Evolutionary conservation across 64 coral and sea anemone species (phyloP).

Genomic region (Montipora foliosa): DNA sequence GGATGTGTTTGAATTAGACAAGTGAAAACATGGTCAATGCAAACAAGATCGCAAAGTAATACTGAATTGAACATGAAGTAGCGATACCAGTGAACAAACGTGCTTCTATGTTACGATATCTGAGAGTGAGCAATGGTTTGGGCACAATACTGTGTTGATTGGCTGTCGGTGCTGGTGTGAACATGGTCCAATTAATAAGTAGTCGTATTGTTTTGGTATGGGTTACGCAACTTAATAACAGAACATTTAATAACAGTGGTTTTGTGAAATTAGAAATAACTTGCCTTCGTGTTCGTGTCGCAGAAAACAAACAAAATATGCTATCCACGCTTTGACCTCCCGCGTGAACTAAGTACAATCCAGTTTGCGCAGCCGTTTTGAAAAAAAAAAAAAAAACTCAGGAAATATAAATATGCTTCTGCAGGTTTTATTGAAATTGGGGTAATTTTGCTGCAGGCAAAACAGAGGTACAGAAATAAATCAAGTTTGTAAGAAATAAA

Average conservation of each 20-base stretch:
- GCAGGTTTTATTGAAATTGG: not conserved
- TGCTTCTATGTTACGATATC: not conserved
- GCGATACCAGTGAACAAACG: not conserved
- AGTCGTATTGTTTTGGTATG: not conserved
- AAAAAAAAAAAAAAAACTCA: not conserved
- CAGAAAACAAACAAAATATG: no score
- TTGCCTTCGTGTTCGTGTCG: not conserved
- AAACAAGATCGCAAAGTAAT: not conserved
- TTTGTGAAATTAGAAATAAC: not conserved
- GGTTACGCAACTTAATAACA: not conserved
- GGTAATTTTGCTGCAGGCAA: not conserved
- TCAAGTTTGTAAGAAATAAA: not conserved
- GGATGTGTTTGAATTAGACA: no score
- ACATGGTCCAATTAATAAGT: not conserved
- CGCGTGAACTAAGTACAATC: not conserved
- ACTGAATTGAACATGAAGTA: not conserved
- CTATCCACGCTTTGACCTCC: not conserved
- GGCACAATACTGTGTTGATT: no score
- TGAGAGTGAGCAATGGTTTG: no score
- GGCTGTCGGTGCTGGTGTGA: not conserved
- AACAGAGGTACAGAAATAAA: not conserved
- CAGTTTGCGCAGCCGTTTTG: not conserved
- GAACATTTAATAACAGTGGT: not conserved
- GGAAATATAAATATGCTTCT: not conserved
- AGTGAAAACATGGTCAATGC: not conserved